phyloP scores from a whole-genome alignment of 2,113 vertebrate species.

The Rhinopomastus cyanomelas region DNA sequence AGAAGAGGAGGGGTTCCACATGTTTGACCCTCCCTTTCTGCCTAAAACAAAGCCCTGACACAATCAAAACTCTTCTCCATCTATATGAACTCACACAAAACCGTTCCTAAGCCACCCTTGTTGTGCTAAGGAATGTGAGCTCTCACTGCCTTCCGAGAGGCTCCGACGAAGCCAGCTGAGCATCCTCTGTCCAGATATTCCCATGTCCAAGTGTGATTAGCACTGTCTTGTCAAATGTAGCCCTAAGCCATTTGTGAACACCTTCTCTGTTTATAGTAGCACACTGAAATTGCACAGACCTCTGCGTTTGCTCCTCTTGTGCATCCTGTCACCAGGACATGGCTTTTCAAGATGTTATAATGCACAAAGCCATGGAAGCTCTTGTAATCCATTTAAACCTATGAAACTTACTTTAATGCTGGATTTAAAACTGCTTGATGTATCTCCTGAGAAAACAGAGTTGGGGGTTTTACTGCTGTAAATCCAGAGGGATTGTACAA shows the following conservation, averaged over 20 bases:
- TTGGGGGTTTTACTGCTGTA: background rate
- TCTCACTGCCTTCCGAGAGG: background rate
- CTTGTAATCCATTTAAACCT: background rate
- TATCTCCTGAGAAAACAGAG: background rate
- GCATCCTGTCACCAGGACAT: constrained; percentile 57
- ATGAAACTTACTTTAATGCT: background rate
- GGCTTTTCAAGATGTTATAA: background rate
- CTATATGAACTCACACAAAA: background rate
- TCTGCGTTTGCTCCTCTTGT: constrained; percentile 56
- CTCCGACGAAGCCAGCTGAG: constrained; percentile 4
- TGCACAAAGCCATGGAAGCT: background rate
- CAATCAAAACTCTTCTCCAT: background rate
- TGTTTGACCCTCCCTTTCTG: background rate
- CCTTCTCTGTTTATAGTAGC: constrained; percentile 76
- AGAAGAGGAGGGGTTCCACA: background rate
- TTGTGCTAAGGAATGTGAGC: background rate
- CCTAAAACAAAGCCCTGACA: background rate
- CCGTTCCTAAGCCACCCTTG: background rate
- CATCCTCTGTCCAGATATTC: constrained; percentile 71
- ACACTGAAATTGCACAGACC: constrained; percentile 56
- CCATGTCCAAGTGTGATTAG: constrained; percentile 77
- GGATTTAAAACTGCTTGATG: background rate
- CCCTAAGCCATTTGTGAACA: constrained; percentile 81
- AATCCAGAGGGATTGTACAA: background rate
- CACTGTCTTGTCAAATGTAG: constrained; percentile 79